Conservation (phyloP, 2,797 vertebrate species). For the Psittacula derbiana region DNA sequence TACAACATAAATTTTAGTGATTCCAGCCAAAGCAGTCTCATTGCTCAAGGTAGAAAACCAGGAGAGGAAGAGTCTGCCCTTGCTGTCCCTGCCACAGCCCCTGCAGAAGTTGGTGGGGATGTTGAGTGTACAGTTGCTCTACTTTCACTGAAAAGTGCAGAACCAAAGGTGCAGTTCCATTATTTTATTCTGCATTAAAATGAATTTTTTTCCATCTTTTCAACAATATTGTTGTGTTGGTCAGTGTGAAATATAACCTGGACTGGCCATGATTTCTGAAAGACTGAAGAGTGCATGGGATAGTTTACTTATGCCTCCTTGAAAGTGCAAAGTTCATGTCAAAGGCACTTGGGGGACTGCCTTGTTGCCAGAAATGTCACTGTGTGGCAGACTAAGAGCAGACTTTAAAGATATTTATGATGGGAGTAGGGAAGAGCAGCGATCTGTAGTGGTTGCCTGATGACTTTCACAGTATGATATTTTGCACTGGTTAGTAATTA, state of each 20-base stretch:
- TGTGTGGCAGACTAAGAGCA: not conserved
- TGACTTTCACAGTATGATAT: not conserved
- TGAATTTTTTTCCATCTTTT: not conserved
- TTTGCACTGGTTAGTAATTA: not conserved
- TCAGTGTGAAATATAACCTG: not conserved
- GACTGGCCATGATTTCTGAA: not conserved
- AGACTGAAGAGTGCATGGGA: not conserved
- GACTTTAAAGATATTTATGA: not conserved
- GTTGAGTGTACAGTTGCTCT: not conserved
- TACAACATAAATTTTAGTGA: not conserved
- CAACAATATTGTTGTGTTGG: not conserved
- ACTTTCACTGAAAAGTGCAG: not conserved
- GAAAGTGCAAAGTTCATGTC: not conserved
- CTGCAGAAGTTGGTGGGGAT: not conserved
- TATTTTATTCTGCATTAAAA: not conserved
- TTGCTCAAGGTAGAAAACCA: not conserved
- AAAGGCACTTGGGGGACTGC: not conserved
- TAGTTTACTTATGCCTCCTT: not conserved
- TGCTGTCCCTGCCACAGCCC: not conserved
- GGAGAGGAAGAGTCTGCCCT: not conserved
- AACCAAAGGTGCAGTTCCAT: not conserved
- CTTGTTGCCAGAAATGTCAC: not conserved
- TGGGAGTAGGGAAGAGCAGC: not conserved
- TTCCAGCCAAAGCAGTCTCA: not conserved
- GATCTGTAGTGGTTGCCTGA: not conserved